phyloP scores from a whole-genome alignment of 1,140 invertebrate genomes.

The Diorhabda sublineata region DNA sequence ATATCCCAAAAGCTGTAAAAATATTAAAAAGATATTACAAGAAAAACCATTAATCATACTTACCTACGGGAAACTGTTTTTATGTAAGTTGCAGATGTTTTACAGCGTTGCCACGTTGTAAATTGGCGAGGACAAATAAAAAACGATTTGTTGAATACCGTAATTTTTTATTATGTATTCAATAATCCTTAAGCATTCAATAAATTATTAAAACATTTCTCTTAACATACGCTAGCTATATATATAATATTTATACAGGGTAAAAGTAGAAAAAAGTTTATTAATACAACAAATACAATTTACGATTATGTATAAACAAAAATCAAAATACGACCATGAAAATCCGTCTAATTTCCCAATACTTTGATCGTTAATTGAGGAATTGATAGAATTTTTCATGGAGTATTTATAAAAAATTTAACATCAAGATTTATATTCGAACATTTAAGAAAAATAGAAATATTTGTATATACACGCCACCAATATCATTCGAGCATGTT shows the following conservation, averaged over 20 bases:
- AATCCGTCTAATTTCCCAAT: background rate
- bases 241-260: slow-evolving; percentile 24
- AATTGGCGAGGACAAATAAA: background rate
- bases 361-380: background rate
- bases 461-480: slow-evolving; percentile 27
- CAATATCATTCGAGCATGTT: slow-evolving; percentile 23
- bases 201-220: slow-evolving; percentile 31
- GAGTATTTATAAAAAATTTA: slow-evolving; percentile 11
- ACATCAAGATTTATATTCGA: slow-evolving; percentile 26
- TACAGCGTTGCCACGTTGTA: no score
- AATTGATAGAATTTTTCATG: background rate
- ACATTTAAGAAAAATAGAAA: slow-evolving; percentile 27
- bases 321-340: slow-evolving; percentile 9
- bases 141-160: background rate
- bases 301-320: slow-evolving; percentile 5
- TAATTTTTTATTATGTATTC: slow-evolving; percentile 26
- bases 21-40: no score
- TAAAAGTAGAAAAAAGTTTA: slow-evolving; percentile 20
- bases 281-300: slow-evolving; percentile 16
- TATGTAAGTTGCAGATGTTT: no score
- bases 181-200: slow-evolving; percentile 28
- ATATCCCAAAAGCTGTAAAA: no score
- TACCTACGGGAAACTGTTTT: no score
- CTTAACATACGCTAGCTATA: slow-evolving; percentile 28
- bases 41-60: no score